Evolutionary conservation across 1,140 invertebrate genomes (phyloP).

Genomic region (Cryptotermes secundus): DNA sequence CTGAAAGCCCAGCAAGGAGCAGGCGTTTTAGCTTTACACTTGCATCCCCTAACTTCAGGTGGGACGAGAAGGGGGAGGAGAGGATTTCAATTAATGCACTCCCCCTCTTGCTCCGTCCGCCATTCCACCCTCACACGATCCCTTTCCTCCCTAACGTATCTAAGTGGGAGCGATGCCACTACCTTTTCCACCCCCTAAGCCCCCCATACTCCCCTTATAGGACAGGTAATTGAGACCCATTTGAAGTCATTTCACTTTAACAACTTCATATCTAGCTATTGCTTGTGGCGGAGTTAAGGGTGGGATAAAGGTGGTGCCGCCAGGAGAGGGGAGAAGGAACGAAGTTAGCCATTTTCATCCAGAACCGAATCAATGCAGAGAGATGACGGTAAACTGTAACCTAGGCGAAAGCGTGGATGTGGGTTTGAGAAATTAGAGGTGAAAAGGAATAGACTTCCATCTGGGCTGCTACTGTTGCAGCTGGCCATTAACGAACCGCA

Average conservation of each 20-base stretch:
- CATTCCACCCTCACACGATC: background rate
- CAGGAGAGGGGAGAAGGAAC: background rate
- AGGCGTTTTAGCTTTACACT: background rate
- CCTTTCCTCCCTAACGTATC: slow-evolving; percentile 11
- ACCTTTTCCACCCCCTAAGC: slow-evolving; percentile 30
- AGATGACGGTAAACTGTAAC: slow-evolving; percentile 8
- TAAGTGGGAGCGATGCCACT: slow-evolving; percentile 33
- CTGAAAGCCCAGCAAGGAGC: background rate
- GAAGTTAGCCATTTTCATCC: slow-evolving; percentile 8
- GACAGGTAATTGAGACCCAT: slow-evolving; percentile 36
- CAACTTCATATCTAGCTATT: slow-evolving; percentile 38
- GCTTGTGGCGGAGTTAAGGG: slow-evolving; percentile 35
- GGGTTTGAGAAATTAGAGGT: background rate
- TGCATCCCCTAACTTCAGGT: slow-evolving; percentile 31
- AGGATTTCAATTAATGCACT: slow-evolving; percentile 35
- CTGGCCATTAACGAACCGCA: no score
- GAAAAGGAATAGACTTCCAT: background rate
- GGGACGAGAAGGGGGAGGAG: slow-evolving; percentile 22
- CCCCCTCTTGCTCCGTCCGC: background rate
- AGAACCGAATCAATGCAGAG: slow-evolving; percentile 12
- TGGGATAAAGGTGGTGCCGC: background rate
- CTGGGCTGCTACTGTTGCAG: background rate
- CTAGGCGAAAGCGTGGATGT: background rate
- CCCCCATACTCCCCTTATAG: slow-evolving; percentile 26
- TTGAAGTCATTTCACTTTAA: slow-evolving; percentile 37